Base-by-base conservation (phyloP, 2,797 vertebrate genomes). In the Esox lucius region DNA sequence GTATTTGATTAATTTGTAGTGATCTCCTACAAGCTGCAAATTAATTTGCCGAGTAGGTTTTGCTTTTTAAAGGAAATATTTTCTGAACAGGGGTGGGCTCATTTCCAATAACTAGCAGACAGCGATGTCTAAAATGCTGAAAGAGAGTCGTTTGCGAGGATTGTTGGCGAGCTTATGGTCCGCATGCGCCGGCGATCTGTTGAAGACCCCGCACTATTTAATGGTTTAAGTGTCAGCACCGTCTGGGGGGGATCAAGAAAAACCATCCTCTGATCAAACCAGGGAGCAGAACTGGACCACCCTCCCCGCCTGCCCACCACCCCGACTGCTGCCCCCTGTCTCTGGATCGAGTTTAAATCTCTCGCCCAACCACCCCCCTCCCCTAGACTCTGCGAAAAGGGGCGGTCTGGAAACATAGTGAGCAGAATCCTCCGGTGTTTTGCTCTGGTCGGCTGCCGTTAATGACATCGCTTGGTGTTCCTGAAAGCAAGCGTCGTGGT, bases 341-440 rank as follows among this genome's bases (percentile, higher is more conserved):
- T 62, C 11, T 53, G 24, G 11, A 51, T 42, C 61, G 17, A 35
- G 12, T 70, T 64, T 66, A 22, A 68, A 79, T 81, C 81, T 83
- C 78, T 49, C 59, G 81, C 88, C 89, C 62, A 19, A 77, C 31
- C 2, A 39, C 35, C 82, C n/a, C n/a, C 35, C 3, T 51, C 70
- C 81, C 89, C 82, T 85, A 16, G 28, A 59, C 24, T 81, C 85
- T 86, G 87, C 85, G 87, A 79, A 89, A 88, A 88, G 84, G 90
- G 92, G 92, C 92, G 92, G 93, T 91, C 85, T 92, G 90, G 89
- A 92, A 91, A 90, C 78, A 88, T 83, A 88, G 83, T 84, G 83
- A 86, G 86, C 39, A 83, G 81, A 88, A 89, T 87, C 85, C 85
- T 88, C 86, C 70, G 72, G 83, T 79, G 83, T 81, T 83, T 73